A percentile compares a stretch with the other conserved stretches of the same genome.
Evolutionary conservation across 2,797 vertebrate species (phyloP).

Genomic region (Acropternis orthonyx): DNA sequence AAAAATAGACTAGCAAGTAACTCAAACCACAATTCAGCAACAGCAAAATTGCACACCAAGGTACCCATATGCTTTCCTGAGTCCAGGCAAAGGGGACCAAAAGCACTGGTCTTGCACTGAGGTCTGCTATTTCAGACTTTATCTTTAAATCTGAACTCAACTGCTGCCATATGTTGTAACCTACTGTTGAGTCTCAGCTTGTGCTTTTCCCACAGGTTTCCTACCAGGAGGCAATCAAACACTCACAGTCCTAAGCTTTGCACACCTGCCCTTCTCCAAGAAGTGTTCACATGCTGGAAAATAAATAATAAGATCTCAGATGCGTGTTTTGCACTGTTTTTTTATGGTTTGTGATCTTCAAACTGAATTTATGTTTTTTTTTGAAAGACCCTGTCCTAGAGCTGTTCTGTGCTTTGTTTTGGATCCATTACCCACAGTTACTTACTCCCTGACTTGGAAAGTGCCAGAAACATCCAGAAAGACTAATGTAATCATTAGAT

Average conservation of each 20-base stretch:
- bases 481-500: neutral
- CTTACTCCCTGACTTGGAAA: neutral
- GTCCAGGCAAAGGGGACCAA: neutral
- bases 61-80: neutral
- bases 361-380: neutral
- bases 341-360: neutral
- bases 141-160: neutral
- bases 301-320: neutral
- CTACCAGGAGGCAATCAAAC: neutral
- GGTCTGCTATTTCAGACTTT: slow-evolving; percentile 22
- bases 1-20: slow-evolving; percentile 54
- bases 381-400: neutral
- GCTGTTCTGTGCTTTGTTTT: neutral
- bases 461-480: neutral
- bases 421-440: neutral
- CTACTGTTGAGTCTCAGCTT: neutral
- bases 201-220: slow-evolving; percentile 4
- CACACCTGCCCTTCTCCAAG: neutral
- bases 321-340: neutral
- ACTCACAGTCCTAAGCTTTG: neutral
- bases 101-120: neutral
- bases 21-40: slow-evolving; percentile 45
- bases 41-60: neutral
- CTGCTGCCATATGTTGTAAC: neutral
- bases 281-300: neutral